A percentile compares a stretch with the other conserved stretches of the same genome.
These are phyloP conservation scores for Delia radicum DNA, from an alignment of 1,140 invertebrate genomes.

Conservation along the genomic window DNA sequence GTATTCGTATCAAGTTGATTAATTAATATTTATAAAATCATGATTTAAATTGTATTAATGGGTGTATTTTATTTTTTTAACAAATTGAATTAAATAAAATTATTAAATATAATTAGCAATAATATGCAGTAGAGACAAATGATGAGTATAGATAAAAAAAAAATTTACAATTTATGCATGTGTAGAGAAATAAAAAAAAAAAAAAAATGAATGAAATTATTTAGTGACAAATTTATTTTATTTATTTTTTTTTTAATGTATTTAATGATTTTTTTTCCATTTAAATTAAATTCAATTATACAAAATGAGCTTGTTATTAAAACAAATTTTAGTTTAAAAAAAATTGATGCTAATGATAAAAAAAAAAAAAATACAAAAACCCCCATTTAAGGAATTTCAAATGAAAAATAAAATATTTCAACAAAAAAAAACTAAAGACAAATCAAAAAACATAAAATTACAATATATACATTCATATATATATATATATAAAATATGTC, in stretches of 20 bases:
- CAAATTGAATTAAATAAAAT: too few species aligned
- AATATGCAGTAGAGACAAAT: not conserved
- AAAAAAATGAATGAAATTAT: not conserved
- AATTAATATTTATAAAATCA: too few species aligned
- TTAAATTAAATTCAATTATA: too few species aligned
- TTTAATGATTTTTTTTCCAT: too few species aligned
- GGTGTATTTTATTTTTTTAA: too few species aligned
- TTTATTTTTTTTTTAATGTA: constrained; percentile 13
- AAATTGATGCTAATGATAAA: not conserved
- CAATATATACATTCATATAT: not conserved
- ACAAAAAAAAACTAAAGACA: constrained; percentile 23
- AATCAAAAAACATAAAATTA: constrained; percentile 14
- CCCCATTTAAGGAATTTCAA: constrained; percentile 17
- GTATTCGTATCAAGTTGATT: too few species aligned
- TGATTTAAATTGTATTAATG: too few species aligned
- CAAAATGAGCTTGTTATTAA: constrained; percentile 2
- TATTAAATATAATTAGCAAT: not conserved
- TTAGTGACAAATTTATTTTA: not conserved
- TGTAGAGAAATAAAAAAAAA: not conserved
- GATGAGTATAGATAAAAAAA: constrained; percentile 5
- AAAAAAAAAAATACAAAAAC: not conserved
- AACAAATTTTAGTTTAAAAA: not conserved
- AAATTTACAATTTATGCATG: not conserved
- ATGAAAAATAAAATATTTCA: not conserved
- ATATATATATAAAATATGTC: not conserved